phyloP scores from a whole-genome alignment of 2,113 vertebrate species.

The Lontra canadensis region DNA sequence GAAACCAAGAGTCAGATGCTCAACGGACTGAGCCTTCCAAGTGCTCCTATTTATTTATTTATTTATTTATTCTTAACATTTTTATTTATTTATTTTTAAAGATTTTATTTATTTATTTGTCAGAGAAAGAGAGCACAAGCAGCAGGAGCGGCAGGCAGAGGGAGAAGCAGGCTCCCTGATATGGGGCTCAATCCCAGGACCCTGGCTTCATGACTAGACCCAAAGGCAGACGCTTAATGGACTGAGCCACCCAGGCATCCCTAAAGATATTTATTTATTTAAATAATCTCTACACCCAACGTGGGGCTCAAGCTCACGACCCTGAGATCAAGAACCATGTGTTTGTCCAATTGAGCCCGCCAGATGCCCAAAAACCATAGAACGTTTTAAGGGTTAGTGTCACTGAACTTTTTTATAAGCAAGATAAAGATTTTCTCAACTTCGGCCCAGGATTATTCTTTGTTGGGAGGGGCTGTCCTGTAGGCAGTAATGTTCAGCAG shows the following conservation, averaged over 20 bases:
- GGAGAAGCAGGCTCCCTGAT: too few relatives aligned
- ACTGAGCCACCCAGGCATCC: too few relatives aligned
- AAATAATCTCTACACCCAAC: too few relatives aligned
- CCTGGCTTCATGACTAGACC: too few relatives aligned
- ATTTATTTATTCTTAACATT: not conserved
- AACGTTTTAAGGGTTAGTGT: constrained; percentile 5
- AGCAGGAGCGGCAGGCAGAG: too few relatives aligned
- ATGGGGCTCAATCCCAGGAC: too few relatives aligned
- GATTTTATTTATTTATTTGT: not conserved
- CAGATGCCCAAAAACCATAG: not conserved
- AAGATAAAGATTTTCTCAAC: not conserved
- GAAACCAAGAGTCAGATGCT: not conserved
- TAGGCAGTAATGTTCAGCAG: not conserved
- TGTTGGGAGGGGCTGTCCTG: not conserved
- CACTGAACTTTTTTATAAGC: not conserved
- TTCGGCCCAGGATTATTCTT: not conserved
- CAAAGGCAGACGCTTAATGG: too few relatives aligned
- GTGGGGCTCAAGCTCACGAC: not conserved
- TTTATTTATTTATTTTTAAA: not conserved
- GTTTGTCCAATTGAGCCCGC: not conserved
- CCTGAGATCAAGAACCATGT: not conserved
- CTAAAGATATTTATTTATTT: too few relatives aligned
- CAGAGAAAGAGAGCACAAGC: too few relatives aligned
- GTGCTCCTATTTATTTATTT: not conserved
- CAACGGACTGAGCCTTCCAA: not conserved